These are phyloP conservation scores for Thunnus maccoyii DNA, from an alignment of 2,113 vertebrate species.

Conservation along the genomic window DNA sequence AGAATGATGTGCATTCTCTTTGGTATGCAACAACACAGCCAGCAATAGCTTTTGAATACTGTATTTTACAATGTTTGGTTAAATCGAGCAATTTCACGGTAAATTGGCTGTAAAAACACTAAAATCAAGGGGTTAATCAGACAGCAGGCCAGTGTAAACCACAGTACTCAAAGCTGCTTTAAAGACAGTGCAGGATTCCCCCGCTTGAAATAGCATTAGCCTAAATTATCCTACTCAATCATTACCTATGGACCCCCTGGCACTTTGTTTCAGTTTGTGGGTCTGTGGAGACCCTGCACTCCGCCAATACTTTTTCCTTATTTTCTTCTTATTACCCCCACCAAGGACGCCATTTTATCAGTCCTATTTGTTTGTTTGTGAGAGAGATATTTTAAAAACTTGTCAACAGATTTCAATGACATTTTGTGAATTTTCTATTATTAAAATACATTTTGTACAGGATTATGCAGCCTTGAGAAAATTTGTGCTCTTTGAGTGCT, in stretches of 20 bases:
- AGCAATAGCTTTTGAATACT: slow-evolving; percentile 1
- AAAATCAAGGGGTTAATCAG: slow-evolving; percentile 34
- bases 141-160: slow-evolving; percentile 25
- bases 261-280: neutral
- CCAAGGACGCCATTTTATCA: slow-evolving; percentile 47
- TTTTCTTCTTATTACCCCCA: slow-evolving; percentile 1
- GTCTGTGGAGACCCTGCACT: slow-evolving; percentile 22
- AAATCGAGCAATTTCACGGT: slow-evolving; percentile 23
- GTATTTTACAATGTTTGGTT: slow-evolving; percentile 19
- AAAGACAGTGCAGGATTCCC: slow-evolving; percentile 8
- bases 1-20: slow-evolving; percentile 1
- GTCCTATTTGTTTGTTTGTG: neutral
- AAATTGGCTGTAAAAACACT: slow-evolving; percentile 37
- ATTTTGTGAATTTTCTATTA: slow-evolving; percentile 28
- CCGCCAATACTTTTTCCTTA: neutral
- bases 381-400: neutral
- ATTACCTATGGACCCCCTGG: slow-evolving; percentile 21
- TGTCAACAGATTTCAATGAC: slow-evolving; percentile 13
- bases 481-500: slow-evolving; percentile 10
- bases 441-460: slow-evolving; percentile 5
- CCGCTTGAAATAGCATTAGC: slow-evolving; percentile 37
- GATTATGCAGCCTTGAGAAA: slow-evolving; percentile 36
- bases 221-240: slow-evolving; percentile 46
- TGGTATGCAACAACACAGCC: neutral
- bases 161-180: neutral